Evolutionary conservation across 1,140 invertebrate species (phyloP), one percentile per base, ranked within the genome.

Genomic region (Anthonomus grandis): DNA sequence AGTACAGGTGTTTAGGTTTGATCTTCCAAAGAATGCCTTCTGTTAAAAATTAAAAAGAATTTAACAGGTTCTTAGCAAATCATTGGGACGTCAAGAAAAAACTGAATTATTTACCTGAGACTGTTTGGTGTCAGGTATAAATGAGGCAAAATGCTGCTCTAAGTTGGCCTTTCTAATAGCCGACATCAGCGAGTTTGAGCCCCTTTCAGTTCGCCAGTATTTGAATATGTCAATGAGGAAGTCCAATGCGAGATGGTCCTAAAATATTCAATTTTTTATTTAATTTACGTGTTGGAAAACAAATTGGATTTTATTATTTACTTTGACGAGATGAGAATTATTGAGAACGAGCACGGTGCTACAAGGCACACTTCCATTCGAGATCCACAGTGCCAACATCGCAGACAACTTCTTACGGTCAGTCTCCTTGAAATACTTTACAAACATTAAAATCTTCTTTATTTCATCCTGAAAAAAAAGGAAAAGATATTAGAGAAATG

Each of bases 401-500:
- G 90, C 85, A 65, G 93, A 93, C 70, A 97, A 80, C 76, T 97
- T 96, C 65, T 86, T 84, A 62, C 94, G 82, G 78, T 97, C 91
- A 59, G 84, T 82, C 58, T 89, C 86, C 66, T 84, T 83, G 76
- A 96, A 97, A 67, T 93, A 93, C 77, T 95, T 97, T 74, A 97
- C 86, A 77, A 95, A 98, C 62, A 95, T 85, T 67, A 96, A 80
- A 53, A 97, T 86, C 80, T 97, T 95, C 74, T 94, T 95, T 83
- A 97, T 93, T 78, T 97, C 92, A 73, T 97, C 95, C 74, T 95
- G 90, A 76, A 97, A 76, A 97, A 95, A 15, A 50, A 63, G 38
- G 10, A 36, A 49, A 25, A 39, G 15, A 13, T 5, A 9, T 39
- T 6, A 39, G n/a, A 31, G 27, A 31, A 31, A 31, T 8, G n/a